Percentiles rank a stretch among this genome's conserved stretches.
phyloP scores from a whole-genome alignment of 2,113 vertebrate genomes.

The Miniopterus natalensis region DNA sequence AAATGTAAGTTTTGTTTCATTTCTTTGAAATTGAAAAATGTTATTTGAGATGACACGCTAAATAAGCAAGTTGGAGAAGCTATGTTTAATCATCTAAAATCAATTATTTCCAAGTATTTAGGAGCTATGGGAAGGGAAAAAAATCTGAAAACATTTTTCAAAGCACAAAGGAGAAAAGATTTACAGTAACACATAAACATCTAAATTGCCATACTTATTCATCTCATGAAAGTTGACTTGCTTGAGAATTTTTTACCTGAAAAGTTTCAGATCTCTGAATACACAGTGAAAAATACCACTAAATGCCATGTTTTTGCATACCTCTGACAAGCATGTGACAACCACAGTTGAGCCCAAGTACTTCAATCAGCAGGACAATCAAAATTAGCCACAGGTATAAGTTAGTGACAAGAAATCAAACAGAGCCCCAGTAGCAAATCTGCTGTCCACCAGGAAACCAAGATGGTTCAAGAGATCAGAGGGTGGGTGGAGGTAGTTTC shows the following conservation, averaged over 20 bases:
- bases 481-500: not conserved
- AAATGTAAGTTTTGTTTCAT: conserved; percentile 78
- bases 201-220: conserved; percentile 73
- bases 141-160: conserved; percentile 78
- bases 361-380: conserved; percentile 38
- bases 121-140: conserved; percentile 79
- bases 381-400: conserved; percentile 58
- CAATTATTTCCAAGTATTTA: conserved; percentile 81
- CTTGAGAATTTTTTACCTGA: conserved; percentile 76
- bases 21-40: conserved; percentile 75
- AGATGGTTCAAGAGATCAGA: not conserved
- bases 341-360: conserved; percentile 13
- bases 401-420: conserved; percentile 46
- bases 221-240: conserved; percentile 66
- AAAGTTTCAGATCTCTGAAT: conserved; percentile 58
- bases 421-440: conserved; percentile 28
- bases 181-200: conserved; percentile 66
- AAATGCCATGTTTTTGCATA: not conserved
- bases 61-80: conserved; percentile 63
- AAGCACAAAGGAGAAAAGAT: conserved; percentile 71
- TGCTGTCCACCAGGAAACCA: not conserved
- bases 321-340: conserved; percentile 51
- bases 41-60: conserved; percentile 71
- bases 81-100: conserved; percentile 74
- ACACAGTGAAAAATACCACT: conserved; percentile 40